Evolutionary conservation across 1,140 invertebrate species (phyloP).

Genomic region (Cotesia vestalis): DNA sequence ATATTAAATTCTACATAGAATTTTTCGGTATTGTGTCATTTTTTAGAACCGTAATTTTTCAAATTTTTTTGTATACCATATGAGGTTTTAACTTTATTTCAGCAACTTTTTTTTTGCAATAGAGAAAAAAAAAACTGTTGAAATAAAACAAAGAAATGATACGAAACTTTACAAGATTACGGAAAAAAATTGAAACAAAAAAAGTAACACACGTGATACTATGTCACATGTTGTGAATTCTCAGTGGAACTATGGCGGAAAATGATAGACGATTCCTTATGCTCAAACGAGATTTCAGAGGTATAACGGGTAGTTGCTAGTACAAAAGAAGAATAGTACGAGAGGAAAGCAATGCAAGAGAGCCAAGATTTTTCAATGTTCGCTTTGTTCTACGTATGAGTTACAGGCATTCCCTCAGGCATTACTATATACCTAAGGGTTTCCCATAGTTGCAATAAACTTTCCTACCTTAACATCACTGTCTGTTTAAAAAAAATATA

Average conservation of each 20-base stretch:
- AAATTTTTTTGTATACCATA: no score
- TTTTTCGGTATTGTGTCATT: no score
- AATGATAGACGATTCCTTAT: neutral
- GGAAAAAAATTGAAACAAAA: constrained; percentile 6
- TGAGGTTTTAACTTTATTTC: no score
- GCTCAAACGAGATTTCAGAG: constrained; percentile 9
- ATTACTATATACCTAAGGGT: neutral
- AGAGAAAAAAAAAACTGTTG: no score
- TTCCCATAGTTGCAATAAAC: neutral
- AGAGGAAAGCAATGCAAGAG: neutral
- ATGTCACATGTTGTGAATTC: constrained; percentile 25
- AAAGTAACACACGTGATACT: constrained; percentile 11
- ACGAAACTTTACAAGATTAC: neutral
- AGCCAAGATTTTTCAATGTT: constrained; percentile 10
- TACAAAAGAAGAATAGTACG: neutral
- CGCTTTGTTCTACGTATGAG: neutral
- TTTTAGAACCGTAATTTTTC: no score
- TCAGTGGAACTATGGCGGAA: constrained; percentile 14
- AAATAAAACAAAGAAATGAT: no score
- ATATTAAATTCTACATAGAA: no score
- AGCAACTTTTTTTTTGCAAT: no score
- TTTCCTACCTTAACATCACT: no score
- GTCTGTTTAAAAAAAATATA: no score
- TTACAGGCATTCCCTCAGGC: neutral
- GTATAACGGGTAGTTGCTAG: neutral